Percentiles rank a stretch among this genome's conserved stretches.
Evolutionary conservation across 1,140 invertebrate species (phyloP).

Genomic region (Rhopalosiphum maidis): DNA sequence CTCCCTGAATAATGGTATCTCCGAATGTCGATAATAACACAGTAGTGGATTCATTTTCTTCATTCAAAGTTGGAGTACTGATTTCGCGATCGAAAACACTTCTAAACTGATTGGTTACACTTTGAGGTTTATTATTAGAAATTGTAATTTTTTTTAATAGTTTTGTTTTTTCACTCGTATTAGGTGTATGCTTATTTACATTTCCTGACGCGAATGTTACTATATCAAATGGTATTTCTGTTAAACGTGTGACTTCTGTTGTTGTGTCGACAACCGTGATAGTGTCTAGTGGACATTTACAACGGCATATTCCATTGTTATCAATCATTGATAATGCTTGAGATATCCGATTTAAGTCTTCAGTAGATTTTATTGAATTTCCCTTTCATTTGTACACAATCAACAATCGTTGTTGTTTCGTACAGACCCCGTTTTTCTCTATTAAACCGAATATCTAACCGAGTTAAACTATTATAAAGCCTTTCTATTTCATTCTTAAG

Average conservation of each 20-base stretch:
- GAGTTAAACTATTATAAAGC: neutral
- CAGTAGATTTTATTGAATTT: conserved; percentile 33
- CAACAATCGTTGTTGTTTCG: neutral
- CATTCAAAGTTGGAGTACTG: neutral
- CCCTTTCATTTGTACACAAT: conserved; percentile 25
- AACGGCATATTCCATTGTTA: conserved; percentile 31
- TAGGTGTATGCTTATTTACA: neutral
- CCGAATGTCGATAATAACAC: neutral
- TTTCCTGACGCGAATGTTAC: neutral
- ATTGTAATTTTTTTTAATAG: neutral
- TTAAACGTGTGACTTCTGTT: neutral
- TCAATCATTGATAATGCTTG: neutral
- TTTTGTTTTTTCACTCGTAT: neutral
- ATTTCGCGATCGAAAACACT: neutral
- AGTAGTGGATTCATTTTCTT: neutral
- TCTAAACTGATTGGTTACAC: neutral
- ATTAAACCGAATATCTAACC: neutral
- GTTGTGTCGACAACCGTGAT: neutral
- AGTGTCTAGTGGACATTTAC: neutral
- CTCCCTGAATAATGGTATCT: neutral
- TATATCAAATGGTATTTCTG: neutral
- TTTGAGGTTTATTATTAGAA: neutral
- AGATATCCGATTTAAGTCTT: conserved; percentile 13
- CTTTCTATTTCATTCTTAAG: conserved; percentile 29
- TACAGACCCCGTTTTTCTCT: neutral